Evolutionary conservation across 2,113 vertebrate species (phyloP).

Genomic region (Oxyruncus cristatus): DNA sequence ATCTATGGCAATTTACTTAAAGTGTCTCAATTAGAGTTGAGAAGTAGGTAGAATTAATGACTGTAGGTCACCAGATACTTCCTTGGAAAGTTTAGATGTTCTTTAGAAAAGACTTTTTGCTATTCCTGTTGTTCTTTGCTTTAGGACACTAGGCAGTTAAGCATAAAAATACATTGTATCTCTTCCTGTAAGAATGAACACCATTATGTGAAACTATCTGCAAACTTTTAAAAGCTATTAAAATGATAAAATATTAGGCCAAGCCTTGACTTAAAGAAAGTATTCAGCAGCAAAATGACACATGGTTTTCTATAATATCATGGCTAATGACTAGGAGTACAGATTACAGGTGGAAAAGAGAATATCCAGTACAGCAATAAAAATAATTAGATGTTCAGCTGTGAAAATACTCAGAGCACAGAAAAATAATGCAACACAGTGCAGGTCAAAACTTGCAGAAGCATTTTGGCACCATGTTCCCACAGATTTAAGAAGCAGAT

Average conservation of each 20-base stretch:
- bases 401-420: background rate
- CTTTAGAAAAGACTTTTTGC: background rate
- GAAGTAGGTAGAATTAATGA: background rate
- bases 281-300: background rate
- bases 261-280: background rate
- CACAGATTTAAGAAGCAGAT: background rate
- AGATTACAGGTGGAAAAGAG: background rate
- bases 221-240: background rate
- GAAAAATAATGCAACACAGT: background rate
- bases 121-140: background rate
- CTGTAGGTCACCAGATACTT: background rate
- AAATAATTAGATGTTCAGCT: background rate
- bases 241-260: background rate
- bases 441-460: background rate
- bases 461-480: background rate
- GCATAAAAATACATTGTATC: fast-evolving
- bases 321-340: background rate
- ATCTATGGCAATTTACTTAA: background rate
- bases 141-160: background rate
- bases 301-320: background rate
- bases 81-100: background rate
- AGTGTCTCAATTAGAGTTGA: background rate
- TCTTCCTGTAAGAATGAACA: background rate
- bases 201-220: background rate
- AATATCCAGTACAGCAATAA: background rate